These are phyloP conservation scores for Phortica variegata DNA, from an alignment of 1,140 invertebrate species.

Conservation along the genomic window DNA sequence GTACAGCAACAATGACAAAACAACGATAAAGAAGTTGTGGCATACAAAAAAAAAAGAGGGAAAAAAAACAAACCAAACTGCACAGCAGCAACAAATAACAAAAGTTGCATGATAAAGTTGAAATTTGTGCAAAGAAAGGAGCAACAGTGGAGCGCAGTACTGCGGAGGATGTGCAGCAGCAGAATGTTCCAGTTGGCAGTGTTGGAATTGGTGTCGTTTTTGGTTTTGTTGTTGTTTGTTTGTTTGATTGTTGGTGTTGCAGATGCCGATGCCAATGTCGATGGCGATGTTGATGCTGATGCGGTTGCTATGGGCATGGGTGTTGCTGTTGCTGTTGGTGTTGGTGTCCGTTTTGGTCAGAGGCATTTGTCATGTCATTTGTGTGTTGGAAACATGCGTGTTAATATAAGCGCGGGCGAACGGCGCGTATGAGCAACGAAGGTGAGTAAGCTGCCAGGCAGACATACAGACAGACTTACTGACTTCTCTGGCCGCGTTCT, in stretches of 20 bases:
- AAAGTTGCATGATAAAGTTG: no score
- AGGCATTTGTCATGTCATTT: slow-evolving; percentile 56
- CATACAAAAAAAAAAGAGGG: not conserved
- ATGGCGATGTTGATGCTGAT: not conserved
- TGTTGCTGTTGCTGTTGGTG: slow-evolving; percentile 6
- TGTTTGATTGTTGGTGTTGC: slow-evolving; percentile 11
- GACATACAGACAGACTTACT: no score
- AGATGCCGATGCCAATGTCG: not conserved
- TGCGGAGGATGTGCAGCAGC: no score
- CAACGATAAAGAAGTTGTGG: not conserved
- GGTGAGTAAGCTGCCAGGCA: slow-evolving; percentile 18
- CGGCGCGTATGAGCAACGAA: slow-evolving; percentile 10
- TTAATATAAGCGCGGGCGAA: slow-evolving; percentile 9
- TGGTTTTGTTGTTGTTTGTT: slow-evolving; percentile 4
- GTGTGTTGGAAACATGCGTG: slow-evolving; percentile 46
- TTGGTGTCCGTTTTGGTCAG: slow-evolving; percentile 32
- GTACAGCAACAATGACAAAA: no score
- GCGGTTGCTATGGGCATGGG: not conserved
- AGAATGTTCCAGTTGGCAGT: no score
- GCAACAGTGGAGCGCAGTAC: no score
- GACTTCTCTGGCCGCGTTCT: no score
- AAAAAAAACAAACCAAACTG: no score
- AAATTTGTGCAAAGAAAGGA: no score
- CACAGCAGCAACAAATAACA: no score
- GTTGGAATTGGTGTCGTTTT: not conserved